Evolutionary conservation across 2,797 vertebrate species (phyloP), one percentile per base, ranked within the genome.

Genomic region (Typhlichthys eigenmanni): DNA sequence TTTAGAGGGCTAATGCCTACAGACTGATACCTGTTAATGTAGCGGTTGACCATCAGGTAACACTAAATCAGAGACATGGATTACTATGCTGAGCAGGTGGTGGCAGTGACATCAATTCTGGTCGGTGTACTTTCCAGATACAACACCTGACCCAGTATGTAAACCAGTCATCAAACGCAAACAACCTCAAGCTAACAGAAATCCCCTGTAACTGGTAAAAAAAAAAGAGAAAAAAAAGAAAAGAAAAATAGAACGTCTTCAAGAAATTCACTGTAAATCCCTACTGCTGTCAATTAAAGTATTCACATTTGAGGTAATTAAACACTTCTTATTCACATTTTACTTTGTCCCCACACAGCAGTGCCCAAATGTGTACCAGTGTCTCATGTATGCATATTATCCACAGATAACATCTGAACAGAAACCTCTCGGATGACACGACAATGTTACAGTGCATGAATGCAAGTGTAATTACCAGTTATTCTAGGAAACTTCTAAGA

Each of bases 51-150:
- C 17, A 60, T 38, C 68, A 45, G 55, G n/a, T 5, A 58, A 57
- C 55, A 75, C 12, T 19, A 64, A 75, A 58, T 47, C 60, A 48
- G 55, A 50, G 58, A 48, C 38, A 58, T 43, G 52, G 53, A 57
- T 34, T 53, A 45, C 46, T 11, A 12, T 38, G 38, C 19, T 17
- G 71, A 82, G 76, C 81, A 86, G 74, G 73, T 58, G 76, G 74
- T 71, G 71, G 67, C 78, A 61, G 66, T 48, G 71, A 80, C 78
- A 68, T 62, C 66, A 69, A 79, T 81, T 80, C 65, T 75, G 82
- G 81, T 82, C 78, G 65, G 82, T 77, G 82, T 84, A 77, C 78
- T 81, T 83, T 78, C 67, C 81, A 86, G 86, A 80, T 72, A 74
- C 66, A 83, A 79, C 85, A 91, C 86, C 86, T 86, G 80, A 86